phyloP scores from a whole-genome alignment of 2,888 invertebrate species.

The Kryphioiulus occultus region DNA sequence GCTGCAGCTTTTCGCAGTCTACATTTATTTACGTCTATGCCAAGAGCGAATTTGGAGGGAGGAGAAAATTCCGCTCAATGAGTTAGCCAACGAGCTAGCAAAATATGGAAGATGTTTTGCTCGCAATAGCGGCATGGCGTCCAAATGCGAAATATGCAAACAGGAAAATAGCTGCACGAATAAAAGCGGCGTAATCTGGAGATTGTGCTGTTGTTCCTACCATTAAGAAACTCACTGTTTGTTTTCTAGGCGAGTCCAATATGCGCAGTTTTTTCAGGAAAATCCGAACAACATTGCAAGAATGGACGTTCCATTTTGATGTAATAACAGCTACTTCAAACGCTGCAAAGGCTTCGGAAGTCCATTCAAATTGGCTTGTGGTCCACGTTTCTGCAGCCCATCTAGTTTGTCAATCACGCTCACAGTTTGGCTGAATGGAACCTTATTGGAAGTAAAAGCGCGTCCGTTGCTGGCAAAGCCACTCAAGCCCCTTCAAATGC shows the following conservation, averaged over 20 bases:
- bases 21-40: too few relatives aligned
- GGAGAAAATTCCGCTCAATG: not conserved
- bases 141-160: not conserved
- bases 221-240: too few relatives aligned
- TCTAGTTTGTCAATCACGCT: not conserved
- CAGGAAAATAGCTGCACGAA: not conserved
- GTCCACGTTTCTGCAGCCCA: not conserved
- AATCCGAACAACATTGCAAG: not conserved
- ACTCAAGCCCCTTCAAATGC: not conserved
- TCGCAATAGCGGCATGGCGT: not conserved
- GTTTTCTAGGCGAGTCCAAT: too few relatives aligned
- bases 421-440: not conserved
- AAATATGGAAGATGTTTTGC: not conserved
- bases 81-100: not conserved
- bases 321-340: not conserved
- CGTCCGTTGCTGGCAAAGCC: not conserved
- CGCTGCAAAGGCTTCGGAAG: not conserved
- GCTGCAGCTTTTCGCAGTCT: not conserved
- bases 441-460: constrained; percentile 5
- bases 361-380: constrained; percentile 5
- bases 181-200: not conserved
- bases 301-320: not conserved
- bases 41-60: constrained; percentile 5
- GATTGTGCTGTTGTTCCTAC: too few relatives aligned
- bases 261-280: too few relatives aligned